A percentile compares a stretch with the other conserved stretches of the same genome.
These are phyloP conservation scores for Sialis lutaria DNA, from an alignment of 2,888 invertebrate genomes.

Conservation along the genomic window DNA sequence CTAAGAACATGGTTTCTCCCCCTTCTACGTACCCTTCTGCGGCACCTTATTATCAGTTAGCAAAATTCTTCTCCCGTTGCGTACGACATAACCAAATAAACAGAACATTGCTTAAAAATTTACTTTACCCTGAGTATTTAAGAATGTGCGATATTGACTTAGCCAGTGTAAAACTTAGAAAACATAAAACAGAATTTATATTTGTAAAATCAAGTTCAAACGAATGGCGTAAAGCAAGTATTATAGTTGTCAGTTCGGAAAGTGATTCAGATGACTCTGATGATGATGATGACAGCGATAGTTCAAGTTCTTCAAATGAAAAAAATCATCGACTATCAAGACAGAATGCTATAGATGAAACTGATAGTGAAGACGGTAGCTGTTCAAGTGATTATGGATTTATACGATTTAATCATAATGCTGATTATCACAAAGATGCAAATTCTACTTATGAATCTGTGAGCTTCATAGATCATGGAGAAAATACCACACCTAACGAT, in stretches of 20 bases:
- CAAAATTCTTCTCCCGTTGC: slow-evolving; percentile 56
- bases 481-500: slow-evolving; percentile 16
- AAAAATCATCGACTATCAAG: slow-evolving; percentile 29
- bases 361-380: slow-evolving; percentile 30
- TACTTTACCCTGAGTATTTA: slow-evolving; percentile 47
- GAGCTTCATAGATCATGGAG: slow-evolving; percentile 32
- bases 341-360: slow-evolving; percentile 36
- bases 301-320: slow-evolving; percentile 22
- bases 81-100: slow-evolving; percentile 56
- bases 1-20: slow-evolving; percentile 36
- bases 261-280: slow-evolving; percentile 21
- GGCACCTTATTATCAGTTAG: slow-evolving; percentile 61
- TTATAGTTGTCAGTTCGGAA: slow-evolving; percentile 3
- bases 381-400: slow-evolving; percentile 46
- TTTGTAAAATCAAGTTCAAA: slow-evolving; percentile 14
- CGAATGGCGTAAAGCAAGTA: slow-evolving; percentile 4
- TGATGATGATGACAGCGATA: slow-evolving; percentile 19
- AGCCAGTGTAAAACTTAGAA: slow-evolving; percentile 32
- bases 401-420: slow-evolving; percentile 23
- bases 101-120: slow-evolving; percentile 50
- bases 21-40: slow-evolving; percentile 59
- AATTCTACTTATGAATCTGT: slow-evolving; percentile 26
- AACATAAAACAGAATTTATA: slow-evolving; percentile 28
- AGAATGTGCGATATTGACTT: slow-evolving; percentile 33
- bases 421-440: slow-evolving; percentile 33